Conservation (phyloP, 2,113 vertebrate genomes). For the Bombycilla garrulus region DNA sequence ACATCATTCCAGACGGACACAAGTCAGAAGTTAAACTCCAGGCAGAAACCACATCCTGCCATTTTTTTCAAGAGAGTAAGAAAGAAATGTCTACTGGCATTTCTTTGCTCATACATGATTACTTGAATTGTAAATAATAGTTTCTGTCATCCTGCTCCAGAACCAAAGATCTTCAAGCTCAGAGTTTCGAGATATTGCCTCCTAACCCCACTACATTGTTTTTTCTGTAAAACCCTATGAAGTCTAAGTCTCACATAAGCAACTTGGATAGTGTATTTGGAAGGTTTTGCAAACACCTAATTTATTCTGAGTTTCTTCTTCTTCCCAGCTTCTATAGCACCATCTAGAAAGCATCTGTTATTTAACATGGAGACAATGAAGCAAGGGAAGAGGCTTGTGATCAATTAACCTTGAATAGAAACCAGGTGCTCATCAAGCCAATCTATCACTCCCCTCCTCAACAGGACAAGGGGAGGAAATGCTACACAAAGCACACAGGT, state of each 20-base stretch:
- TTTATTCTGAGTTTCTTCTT: background rate
- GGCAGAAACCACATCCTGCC: background rate
- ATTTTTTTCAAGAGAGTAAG: background rate
- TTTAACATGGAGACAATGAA: background rate
- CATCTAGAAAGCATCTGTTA: background rate
- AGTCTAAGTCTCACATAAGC: background rate
- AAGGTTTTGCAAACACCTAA: background rate
- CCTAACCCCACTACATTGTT: background rate
- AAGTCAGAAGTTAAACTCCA: background rate
- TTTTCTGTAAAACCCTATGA: background rate
- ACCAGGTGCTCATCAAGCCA: background rate
- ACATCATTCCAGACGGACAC: background rate
- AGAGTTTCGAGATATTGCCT: background rate
- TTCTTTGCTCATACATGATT: background rate
- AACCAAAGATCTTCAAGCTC: background rate
- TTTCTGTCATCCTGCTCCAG: background rate
- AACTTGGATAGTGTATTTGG: background rate
- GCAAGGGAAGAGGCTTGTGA: background rate
- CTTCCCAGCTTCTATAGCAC: accelerated
- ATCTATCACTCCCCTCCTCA: background rate
- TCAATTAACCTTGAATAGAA: background rate
- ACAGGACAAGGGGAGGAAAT: background rate
- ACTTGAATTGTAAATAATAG: background rate
- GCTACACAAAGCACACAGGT: background rate
- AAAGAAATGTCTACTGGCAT: background rate